A percentile compares a stretch with the other conserved stretches of the same genome.
Evolutionary conservation across 2,888 invertebrate species (phyloP).

Genomic region (Seira musarum): DNA sequence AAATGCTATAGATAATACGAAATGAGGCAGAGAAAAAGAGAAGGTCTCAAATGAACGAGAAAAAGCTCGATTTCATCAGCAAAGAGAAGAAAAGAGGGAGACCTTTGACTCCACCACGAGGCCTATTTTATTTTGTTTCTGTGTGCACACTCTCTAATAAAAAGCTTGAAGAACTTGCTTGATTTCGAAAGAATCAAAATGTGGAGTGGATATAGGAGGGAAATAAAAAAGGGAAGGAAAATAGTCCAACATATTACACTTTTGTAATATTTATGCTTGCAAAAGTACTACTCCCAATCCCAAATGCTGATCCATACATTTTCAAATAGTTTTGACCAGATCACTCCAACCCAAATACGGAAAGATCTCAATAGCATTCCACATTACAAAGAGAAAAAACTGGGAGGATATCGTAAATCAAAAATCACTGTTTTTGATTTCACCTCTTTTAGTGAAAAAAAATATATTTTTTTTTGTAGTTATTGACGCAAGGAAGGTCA

Average conservation of each 20-base stretch:
- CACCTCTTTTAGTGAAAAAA: slow-evolving; percentile 27
- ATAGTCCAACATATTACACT: not conserved
- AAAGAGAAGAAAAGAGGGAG: slow-evolving; percentile 35
- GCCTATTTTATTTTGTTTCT: slow-evolving; percentile 23
- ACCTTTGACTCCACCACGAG: slow-evolving; percentile 41
- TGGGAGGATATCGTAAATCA: slow-evolving; percentile 52
- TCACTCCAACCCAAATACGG: no score
- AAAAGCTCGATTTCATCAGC: slow-evolving; percentile 49
- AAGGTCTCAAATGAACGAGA: slow-evolving; percentile 24
- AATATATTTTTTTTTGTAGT: not conserved
- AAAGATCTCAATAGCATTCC: slow-evolving; percentile 46
- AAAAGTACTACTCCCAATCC: no score
- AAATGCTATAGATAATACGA: slow-evolving; percentile 33
- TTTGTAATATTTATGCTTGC: no score
- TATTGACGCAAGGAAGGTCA: no score
- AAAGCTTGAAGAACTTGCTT: slow-evolving; percentile 42
- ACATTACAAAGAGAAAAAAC: slow-evolving; percentile 15
- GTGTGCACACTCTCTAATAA: slow-evolving; percentile 41
- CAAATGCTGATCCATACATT: no score
- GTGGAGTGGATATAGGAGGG: slow-evolving; percentile 18
- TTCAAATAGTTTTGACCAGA: slow-evolving; percentile 38
- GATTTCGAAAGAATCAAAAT: slow-evolving; percentile 53
- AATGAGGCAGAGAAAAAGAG: slow-evolving; percentile 20
- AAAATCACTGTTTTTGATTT: slow-evolving; percentile 52
- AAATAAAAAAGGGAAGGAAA: slow-evolving; percentile 22